These are phyloP conservation scores for Scaptomyza caliginosa DNA, from an alignment of 2,888 invertebrate species.

Conservation along the genomic window DNA sequence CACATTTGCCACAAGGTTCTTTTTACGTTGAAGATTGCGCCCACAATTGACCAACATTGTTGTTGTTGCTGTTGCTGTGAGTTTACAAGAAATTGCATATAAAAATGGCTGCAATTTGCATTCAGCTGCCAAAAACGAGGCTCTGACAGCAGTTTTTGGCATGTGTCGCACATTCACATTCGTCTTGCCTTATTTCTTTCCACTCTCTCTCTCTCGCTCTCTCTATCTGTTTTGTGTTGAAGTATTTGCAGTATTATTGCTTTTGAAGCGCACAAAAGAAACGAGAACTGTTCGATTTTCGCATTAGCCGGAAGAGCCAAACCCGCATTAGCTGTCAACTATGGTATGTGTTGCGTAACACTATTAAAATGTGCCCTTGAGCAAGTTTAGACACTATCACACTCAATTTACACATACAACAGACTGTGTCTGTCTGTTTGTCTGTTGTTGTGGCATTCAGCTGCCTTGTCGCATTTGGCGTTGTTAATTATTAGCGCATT, in stretches of 20 bases:
- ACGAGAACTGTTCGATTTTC: background rate
- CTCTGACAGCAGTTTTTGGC: constrained; percentile 47
- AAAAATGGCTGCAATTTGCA: constrained; percentile 73
- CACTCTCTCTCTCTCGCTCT: background rate
- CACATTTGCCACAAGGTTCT: constrained; percentile 15
- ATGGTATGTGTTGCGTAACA: constrained; percentile 42
- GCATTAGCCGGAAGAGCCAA: constrained; percentile 25
- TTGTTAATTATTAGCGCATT: constrained; percentile 75
- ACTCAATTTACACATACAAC: background rate
- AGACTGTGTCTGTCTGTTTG: background rate
- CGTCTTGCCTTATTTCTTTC: constrained; percentile 31
- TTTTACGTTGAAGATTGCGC: constrained; percentile 35
- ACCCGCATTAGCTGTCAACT: constrained; percentile 62
- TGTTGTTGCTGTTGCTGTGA: constrained; percentile 22
- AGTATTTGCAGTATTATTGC: constrained; percentile 46
- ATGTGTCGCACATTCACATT: constrained; percentile 63
- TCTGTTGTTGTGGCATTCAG: constrained; percentile 19
- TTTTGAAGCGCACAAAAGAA: constrained; percentile 23
- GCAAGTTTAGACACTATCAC: background rate
- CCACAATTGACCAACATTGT: constrained; percentile 23
- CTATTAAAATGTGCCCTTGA: constrained; percentile 47
- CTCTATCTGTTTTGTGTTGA: background rate
- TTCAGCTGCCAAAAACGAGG: constrained; percentile 40
- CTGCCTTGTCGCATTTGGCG: constrained; percentile 41
- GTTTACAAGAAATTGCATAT: constrained; percentile 67